These are phyloP conservation scores for Caenorhabditis doughertyi DNA, from an alignment of 2,888 invertebrate genomes.

Conservation along the genomic window DNA sequence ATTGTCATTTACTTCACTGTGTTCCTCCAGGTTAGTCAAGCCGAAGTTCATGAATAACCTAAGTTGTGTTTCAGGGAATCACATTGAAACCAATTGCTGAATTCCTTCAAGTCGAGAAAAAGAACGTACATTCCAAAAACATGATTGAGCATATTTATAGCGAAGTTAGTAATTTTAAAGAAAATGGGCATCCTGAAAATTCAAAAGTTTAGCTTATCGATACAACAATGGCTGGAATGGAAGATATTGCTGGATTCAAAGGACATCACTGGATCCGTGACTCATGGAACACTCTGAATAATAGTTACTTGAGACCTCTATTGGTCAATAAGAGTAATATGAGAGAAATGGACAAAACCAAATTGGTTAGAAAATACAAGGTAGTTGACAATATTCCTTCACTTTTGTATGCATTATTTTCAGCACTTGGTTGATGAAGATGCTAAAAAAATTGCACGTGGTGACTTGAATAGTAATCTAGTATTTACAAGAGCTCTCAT, in stretches of 20 bases:
- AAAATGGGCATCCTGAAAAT: background rate
- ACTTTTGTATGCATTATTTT: background rate
- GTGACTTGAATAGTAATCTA: constrained; percentile 68
- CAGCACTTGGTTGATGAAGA: constrained; percentile 65
- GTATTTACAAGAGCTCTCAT: constrained; percentile 73
- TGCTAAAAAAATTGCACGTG: constrained; percentile 61
- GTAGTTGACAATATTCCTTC: constrained; percentile 2
- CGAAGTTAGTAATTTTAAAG: constrained; percentile 49
- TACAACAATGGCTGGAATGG: constrained; percentile 81
- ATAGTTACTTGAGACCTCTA: constrained; percentile 71
- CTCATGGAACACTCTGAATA: constrained; percentile 72
- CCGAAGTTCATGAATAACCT: background rate
- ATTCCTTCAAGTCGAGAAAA: constrained; percentile 94
- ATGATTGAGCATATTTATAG: constrained; percentile 93
- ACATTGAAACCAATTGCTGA: constrained; percentile 98
- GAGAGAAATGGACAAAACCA: constrained; percentile 76
- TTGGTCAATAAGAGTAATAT: constrained; percentile 75
- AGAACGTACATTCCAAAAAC: constrained; percentile 92
- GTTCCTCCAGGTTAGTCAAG: constrained; percentile 89
- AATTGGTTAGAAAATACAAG: constrained; percentile 76
- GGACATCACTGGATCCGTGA: constrained; percentile 81
- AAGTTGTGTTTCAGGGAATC: constrained; percentile 87
- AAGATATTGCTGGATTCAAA: constrained; percentile 81
- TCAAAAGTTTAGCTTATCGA: constrained; percentile 74
- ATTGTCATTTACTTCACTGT: constrained; percentile 99